Conservation (phyloP, 2,797 vertebrate species). For the Acridotheres tristis region DNA sequence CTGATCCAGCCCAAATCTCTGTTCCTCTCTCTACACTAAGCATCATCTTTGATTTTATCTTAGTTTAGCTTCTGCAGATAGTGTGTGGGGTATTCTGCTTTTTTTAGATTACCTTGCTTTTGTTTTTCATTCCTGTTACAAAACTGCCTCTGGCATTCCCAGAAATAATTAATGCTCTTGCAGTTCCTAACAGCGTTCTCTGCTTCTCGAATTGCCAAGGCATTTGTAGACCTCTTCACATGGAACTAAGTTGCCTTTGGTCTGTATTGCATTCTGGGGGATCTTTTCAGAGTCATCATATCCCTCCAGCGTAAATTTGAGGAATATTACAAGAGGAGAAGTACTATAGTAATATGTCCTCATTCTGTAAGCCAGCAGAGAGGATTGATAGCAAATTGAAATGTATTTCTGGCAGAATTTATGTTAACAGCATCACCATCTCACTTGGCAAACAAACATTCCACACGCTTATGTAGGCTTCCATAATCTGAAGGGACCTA, state of each 20-base stretch:
- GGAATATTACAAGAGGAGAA: not conserved
- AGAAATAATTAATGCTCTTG: not conserved
- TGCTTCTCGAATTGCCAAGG: not conserved
- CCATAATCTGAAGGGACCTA: not conserved
- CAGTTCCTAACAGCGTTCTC: not conserved
- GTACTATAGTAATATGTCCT: not conserved
- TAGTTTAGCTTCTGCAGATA: not conserved
- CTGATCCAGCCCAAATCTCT: not conserved
- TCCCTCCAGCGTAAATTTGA: not conserved
- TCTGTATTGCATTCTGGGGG: not conserved
- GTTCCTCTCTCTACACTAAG: not conserved
- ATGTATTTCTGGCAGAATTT: not conserved
- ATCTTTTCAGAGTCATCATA: not conserved
- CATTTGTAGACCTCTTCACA: not conserved
- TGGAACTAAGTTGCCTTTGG: not conserved
- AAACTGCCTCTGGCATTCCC: not conserved
- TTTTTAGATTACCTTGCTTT: not conserved
- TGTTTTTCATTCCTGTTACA: not conserved
- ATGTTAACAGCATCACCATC: not conserved
- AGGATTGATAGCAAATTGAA: not conserved
- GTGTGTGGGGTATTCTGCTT: not conserved
- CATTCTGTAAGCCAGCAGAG: fast-evolving
- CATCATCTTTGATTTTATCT: not conserved
- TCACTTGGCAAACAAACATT: not conserved
- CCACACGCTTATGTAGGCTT: fast-evolving